Evolutionary conservation across 2,113 vertebrate genomes (phyloP), one percentile per base, ranked within the genome.

Genomic region (Cebidichthys violaceus): DNA sequence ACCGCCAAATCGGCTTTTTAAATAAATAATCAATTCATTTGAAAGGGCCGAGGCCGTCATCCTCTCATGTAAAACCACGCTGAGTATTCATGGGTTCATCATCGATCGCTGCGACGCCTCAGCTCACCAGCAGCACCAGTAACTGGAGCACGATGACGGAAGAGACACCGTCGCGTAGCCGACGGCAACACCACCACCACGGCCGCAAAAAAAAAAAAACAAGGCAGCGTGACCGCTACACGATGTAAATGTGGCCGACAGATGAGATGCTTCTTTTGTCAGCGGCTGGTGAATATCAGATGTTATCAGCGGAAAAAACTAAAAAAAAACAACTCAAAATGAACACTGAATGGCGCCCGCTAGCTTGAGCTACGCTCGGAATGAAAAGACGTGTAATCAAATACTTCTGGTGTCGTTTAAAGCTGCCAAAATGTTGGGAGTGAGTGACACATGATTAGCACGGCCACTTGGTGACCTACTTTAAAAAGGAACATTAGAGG

Each of bases 361-460:
- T 15, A 17, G 43, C 43, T 47, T 1, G 6, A 47, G 17, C 4
- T 4, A 45, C 17, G 14, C 11, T 10, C 27, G 68, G 61, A 68
- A 71, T 70, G 17, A 77, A 9, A 54, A 54, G 33, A 27, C 50
- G 76, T 64, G 41, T 33, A 27, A 13, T 18, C 14, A 70, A 84
- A 73, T 57, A 47, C 57, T 72, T 73, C 33, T 86, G 65, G 45
- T 55, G 22, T 70, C 75, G 65, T 84, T 84, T 76, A 79, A 78
- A 69, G 84, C 61, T 52, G n/a, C 14, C 29, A 24, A 71, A 70
- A 68, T 73, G 64, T 77, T 70, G 31, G n/a, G n/a, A n/a, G n/a
- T n/a, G 9, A 66, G 37, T 57, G 50, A 55, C 70, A 70, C 35
- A 33, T 54, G 71, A 60, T 33, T 50, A 59, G 33, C 72, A 55